Evolutionary conservation across 2,113 vertebrate species (phyloP), one percentile per base, ranked within the genome.

Genomic region (Psophia crepitans): DNA sequence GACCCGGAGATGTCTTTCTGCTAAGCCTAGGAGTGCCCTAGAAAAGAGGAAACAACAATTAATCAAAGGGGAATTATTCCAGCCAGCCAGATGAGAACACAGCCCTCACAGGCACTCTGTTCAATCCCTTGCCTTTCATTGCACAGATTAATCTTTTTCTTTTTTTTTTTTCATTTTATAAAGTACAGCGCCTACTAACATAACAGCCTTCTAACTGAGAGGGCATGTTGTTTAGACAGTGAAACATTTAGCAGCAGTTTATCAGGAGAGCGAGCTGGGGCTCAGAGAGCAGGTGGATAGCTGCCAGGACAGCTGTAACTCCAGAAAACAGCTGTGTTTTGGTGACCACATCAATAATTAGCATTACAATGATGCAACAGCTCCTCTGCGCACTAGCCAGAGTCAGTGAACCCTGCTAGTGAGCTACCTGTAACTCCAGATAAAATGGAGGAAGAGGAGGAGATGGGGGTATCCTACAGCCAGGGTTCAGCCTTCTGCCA

Each of bases 11-110:
- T 11, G 97, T 98, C 97, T 99, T 99, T 84, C 99, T 99, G 98
- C 98, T 97, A 79, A 99, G 98, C 75, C 99, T 98, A 41, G 99
- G 99, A 8, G 99, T 99, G 84, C 99, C 98, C 99, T 99, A 58
- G 91, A 97, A 95, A 94, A 94, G 37, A 91, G 24, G 37, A 92
- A 77, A 58, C 35, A 70, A 39, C 12, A 77, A 30, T 95, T 81
- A 94, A 84, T 84, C 12, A 54, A 33, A 65, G 46, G 28, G 21
- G 89, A 94, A 87, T 84, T 76, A 65, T 69, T 81, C 43, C 60
- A 80, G 58, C 24, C 43, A 90, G 51, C 14, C 4, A 3, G 73
- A 12, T 43, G 22, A 80, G 61, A 81, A 89, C 21, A 51, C 23
- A 89, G 73, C 27, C 26, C 18, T 57, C 12, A 27, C n/a, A 95